A percentile compares a stretch with the other conserved stretches of the same genome.
These are phyloP conservation scores for Neotoma lepida DNA, from an alignment of 2,113 vertebrate genomes.

Conservation along the genomic window DNA sequence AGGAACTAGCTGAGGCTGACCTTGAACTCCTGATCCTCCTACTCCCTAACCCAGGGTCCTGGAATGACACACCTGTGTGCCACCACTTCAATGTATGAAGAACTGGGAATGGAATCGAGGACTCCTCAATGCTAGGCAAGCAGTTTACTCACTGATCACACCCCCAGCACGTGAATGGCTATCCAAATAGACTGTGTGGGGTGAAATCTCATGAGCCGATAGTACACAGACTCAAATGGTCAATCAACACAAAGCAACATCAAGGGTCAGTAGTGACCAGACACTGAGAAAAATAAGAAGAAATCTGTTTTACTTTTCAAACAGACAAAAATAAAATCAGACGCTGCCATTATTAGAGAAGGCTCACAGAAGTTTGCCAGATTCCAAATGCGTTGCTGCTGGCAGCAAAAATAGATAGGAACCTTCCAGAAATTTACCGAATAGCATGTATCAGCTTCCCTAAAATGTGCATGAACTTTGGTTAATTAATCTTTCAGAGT, in stretches of 20 bases:
- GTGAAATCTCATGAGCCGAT: background rate
- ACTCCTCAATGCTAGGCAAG: background rate
- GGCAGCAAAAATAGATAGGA: background rate
- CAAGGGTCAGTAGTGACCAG: background rate
- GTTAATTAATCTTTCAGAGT: constrained; percentile 23
- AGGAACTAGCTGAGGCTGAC: background rate
- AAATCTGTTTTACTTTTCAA: background rate
- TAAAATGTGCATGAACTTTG: background rate
- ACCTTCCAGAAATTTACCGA: constrained; percentile 32
- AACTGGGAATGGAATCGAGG: background rate
- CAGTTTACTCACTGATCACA: background rate
- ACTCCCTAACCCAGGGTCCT: background rate
- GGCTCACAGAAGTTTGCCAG: background rate
- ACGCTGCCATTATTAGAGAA: background rate
- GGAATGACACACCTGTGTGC: background rate
- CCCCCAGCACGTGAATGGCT: background rate
- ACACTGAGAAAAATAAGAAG: background rate
- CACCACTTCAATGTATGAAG: no score
- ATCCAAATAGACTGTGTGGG: background rate
- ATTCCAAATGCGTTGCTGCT: background rate
- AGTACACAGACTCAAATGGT: background rate
- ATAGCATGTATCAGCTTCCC: background rate
- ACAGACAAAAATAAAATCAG: constrained; percentile 39
- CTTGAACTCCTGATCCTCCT: background rate
- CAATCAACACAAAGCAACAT: constrained; percentile 20